phyloP scores from a whole-genome alignment of 1,140 invertebrate genomes.

The Drosophila lini region DNA sequence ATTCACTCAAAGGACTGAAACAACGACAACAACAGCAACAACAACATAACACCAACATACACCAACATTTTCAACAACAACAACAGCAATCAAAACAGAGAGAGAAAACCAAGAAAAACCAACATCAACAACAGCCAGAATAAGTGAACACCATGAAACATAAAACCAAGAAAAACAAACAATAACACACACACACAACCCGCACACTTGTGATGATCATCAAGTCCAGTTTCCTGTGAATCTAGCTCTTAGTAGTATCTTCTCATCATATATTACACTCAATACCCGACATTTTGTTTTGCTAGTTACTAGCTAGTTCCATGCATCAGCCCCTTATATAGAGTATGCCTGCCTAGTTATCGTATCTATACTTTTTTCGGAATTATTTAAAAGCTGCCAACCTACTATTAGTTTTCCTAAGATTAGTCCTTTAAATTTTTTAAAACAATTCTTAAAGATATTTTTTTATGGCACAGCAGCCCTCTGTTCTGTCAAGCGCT shows the following conservation, averaged over 20 bases:
- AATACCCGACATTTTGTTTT: slow-evolving; percentile 49
- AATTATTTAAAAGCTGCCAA: slow-evolving; percentile 60
- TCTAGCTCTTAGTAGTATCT: slow-evolving; percentile 78
- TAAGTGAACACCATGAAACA: too few relatives aligned
- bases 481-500: slow-evolving; percentile 23
- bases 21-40: slow-evolving; percentile 51
- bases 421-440: slow-evolving; percentile 13
- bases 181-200: slow-evolving; percentile 33
- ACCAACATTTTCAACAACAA: slow-evolving; percentile 44
- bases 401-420: slow-evolving; percentile 39
- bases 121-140: slow-evolving; percentile 25
- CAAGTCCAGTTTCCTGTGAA: slow-evolving; percentile 82
- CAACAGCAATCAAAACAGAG: slow-evolving; percentile 44
- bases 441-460: background rate
- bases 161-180: slow-evolving; percentile 18
- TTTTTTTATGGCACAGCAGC: slow-evolving; percentile 26
- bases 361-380: slow-evolving; percentile 26
- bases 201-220: slow-evolving; percentile 79
- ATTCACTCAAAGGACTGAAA: slow-evolving; percentile 88
- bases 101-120: slow-evolving; percentile 14
- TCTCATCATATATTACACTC: slow-evolving; percentile 72
- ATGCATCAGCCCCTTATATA: slow-evolving; percentile 29
- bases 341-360: slow-evolving; percentile 20
- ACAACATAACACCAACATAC: slow-evolving; percentile 18
- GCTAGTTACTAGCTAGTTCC: slow-evolving; percentile 48